Evolutionary conservation across 2,888 invertebrate genomes (phyloP), one percentile per base, ranked within the genome.

Genomic region (Xiphydria camelus): DNA sequence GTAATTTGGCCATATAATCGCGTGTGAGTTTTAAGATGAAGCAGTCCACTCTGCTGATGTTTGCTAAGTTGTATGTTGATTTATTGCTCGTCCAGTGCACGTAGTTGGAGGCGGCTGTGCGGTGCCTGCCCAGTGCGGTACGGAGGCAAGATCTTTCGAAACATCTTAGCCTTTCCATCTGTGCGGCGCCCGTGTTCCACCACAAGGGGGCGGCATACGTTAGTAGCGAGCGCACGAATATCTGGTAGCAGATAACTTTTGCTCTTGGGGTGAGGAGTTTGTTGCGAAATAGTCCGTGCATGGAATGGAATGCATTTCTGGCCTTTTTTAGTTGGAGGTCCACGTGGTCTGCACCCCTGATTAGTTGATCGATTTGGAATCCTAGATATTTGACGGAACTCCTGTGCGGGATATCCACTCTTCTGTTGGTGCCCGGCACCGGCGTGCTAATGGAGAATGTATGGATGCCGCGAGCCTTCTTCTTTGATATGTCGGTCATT

Each of bases 41-140:
- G 5, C 22, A 14, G 10, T 52, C 52, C 2, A 52, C 45, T 32
- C 48, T 33, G 2, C 17, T 39, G 1, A 52, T 46, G 2, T 40
- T 35, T 1, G 46, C 44, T 25, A n/a, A 7, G 7, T 48, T 19
- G 9, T 49, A 55, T 1, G 51, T 5, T 18, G 21, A 37, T 41
- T 43, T 41, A 4, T 55, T 37, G 10, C 25, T 37, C 1, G 37
- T 31, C 9, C 26, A 22, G 12, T 35, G 35, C 7, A 4, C 5
- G 10, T n/a, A 35, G 7, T 35, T 12, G 14, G 35, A 17, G 7
- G 14, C 17, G 6, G 12, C 9, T 6, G 19, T 17, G 6, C 15
- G 6, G 19, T 17, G 12, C 7, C 5, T 14, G 9, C 29, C 14
- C 1, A 43, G 36, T 4, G 20, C 17, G 2, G 37, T 32, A 1